phyloP scores from a whole-genome alignment of 2,888 invertebrate species.

The Koerneria pararmatus region DNA sequence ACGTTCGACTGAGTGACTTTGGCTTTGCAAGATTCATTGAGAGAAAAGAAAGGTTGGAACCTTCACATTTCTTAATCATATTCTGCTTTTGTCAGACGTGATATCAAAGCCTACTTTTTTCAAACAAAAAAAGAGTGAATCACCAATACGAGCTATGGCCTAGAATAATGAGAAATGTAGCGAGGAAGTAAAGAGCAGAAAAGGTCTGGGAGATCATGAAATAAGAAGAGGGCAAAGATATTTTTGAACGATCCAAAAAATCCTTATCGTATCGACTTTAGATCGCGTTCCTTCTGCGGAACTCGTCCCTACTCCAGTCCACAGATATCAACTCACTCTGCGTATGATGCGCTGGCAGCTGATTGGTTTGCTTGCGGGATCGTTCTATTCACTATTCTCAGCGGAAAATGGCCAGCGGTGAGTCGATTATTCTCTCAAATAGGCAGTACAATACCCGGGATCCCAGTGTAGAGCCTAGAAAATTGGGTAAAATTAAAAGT shows the following conservation, averaged over 20 bases:
- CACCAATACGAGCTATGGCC: no score
- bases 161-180: no score
- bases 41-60: conserved; percentile 29
- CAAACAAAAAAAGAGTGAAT: no score
- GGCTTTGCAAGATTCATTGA: conserved; percentile 44
- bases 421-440: no score
- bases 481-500: no score
- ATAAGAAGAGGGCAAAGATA: no score
- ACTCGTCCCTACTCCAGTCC: conserved; percentile 42
- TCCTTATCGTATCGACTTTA: no score
- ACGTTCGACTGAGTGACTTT: conserved; percentile 47
- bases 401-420: conserved; percentile 43
- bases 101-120: not conserved
- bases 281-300: conserved; percentile 46
- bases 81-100: not conserved
- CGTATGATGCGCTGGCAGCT: conserved; percentile 42
- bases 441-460: no score
- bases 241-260: no score
- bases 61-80: not conserved
- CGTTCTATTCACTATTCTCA: conserved; percentile 47
- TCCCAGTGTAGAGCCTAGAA: no score
- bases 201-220: no score
- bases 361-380: conserved; percentile 43
- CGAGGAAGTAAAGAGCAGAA: no score
- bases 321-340: conserved; percentile 28